Percentiles rank a stretch among this genome's conserved stretches.
phyloP scores from a whole-genome alignment of 2,113 vertebrate species.

The Myanophis thanlyinensis region DNA sequence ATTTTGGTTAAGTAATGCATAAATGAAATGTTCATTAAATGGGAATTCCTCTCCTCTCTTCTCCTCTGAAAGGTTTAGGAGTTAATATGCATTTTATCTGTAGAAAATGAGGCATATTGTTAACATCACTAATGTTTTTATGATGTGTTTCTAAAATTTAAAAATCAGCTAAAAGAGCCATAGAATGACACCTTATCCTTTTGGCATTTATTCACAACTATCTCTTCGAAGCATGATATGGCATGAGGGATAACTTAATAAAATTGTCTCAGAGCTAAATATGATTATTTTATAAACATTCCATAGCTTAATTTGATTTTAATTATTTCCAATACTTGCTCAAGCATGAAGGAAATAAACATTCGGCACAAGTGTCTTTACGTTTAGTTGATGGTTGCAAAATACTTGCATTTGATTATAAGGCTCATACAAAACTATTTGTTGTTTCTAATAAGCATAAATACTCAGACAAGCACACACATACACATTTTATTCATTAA shows the following conservation, averaged over 20 bases:
- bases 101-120: slow-evolving; percentile 10
- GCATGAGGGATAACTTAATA: slow-evolving; percentile 22
- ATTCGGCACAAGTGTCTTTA: background rate
- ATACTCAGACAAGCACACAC: background rate
- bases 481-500: background rate
- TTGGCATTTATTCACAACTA: background rate
- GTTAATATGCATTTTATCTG: slow-evolving; percentile 1
- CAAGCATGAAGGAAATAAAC: slow-evolving; percentile 6
- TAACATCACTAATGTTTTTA: slow-evolving; percentile 23
- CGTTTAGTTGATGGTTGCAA: slow-evolving; percentile 7
- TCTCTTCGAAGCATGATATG: slow-evolving; percentile 22
- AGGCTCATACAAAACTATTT: background rate
- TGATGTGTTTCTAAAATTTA: slow-evolving; percentile 2
- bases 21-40: too few species aligned
- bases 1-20: too few species aligned
- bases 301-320: background rate
- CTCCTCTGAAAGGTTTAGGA: background rate
- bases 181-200: slow-evolving; percentile 6
- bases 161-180: slow-evolving; percentile 14
- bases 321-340: background rate
- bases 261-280: slow-evolving; percentile 21
- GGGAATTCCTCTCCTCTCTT: too few species aligned
- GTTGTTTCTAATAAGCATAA: background rate
- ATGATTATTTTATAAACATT: slow-evolving; percentile 7
- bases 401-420: background rate